Conservation (phyloP, 2,113 vertebrate genomes). For the Chloebia gouldiae region DNA sequence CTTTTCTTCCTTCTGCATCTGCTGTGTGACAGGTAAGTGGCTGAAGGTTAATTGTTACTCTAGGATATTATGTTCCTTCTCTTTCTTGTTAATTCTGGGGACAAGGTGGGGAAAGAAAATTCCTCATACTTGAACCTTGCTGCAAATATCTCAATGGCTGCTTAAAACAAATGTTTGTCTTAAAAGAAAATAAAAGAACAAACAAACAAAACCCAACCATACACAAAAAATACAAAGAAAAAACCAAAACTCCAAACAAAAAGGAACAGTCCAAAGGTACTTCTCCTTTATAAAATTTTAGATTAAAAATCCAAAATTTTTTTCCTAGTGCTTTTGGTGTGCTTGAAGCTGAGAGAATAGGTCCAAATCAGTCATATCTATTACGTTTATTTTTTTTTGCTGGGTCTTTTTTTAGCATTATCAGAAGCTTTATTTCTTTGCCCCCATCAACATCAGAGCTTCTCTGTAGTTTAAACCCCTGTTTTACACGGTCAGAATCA, state of each 20-base stretch:
- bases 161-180: conserved; percentile 14
- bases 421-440: neutral
- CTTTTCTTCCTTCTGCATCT: conserved; percentile 20
- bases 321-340: neutral
- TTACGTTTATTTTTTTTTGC: neutral
- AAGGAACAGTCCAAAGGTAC: neutral
- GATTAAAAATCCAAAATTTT: neutral
- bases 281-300: neutral
- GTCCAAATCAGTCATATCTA: neutral
- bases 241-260: neutral
- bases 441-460: neutral
- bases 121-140: neutral
- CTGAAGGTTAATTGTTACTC: conserved; percentile 63
- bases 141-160: neutral
- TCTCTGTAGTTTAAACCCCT: neutral
- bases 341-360: neutral
- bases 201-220: neutral
- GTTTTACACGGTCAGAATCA: neutral
- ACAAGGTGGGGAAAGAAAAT: neutral
- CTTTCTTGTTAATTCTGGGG: conserved; percentile 7
- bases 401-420: neutral
- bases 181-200: neutral
- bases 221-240: neutral
- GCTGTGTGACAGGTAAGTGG: neutral
- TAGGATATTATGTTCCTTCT: conserved; percentile 30